Evolutionary conservation across 2,797 vertebrate genomes (phyloP), one percentile per base, ranked within the genome.

Genomic region (Myiotriccus ornatus): DNA sequence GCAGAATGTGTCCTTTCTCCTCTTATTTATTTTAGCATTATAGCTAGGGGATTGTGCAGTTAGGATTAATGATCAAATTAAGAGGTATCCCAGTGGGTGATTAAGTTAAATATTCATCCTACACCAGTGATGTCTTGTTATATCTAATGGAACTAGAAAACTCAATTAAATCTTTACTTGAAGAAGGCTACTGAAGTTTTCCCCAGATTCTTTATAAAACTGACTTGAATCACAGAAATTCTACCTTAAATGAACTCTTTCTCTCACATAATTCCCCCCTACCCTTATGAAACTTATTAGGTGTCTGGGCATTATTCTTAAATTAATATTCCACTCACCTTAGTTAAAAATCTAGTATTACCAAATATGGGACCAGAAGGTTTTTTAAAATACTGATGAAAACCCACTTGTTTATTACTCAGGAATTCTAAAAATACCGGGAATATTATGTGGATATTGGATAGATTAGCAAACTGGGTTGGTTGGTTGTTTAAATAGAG

Each of bases 1-100:
- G 11, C 18, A 65, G 62, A 93, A 73, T 35, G 10, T 37, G 35
- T 39, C 49, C 52, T 90, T 95, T 84, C 63, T 89, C 34, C 53
- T 55, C 46, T 78, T 92, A 17, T 93, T 95, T 93, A 47, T 85
- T 94, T 94, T 90, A 83, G 12, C 7, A 4, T 89, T 68, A n/a
- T 12, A 95, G n/a, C n/a, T 79, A 68, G 50, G 83, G 32, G 39
- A 13, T 74, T 94, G 69, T 93, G 34, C 62, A 94, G 90, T 95
- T 95, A 89, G 37, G 75, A 95, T 93, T 94, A 96, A 87, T 1
- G 7, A 86, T 77, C 62, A 92, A 92, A 95, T 93, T 85, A 79
- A 90, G 91, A 95, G 12, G 6, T 83, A 79, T 81, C 68, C 75
- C 77, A 65, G 44, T 68, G 75, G 28, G 41, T 68, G 47, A 73